phyloP scores from a whole-genome alignment of 2,797 vertebrate species.

The Crax fasciolata region DNA sequence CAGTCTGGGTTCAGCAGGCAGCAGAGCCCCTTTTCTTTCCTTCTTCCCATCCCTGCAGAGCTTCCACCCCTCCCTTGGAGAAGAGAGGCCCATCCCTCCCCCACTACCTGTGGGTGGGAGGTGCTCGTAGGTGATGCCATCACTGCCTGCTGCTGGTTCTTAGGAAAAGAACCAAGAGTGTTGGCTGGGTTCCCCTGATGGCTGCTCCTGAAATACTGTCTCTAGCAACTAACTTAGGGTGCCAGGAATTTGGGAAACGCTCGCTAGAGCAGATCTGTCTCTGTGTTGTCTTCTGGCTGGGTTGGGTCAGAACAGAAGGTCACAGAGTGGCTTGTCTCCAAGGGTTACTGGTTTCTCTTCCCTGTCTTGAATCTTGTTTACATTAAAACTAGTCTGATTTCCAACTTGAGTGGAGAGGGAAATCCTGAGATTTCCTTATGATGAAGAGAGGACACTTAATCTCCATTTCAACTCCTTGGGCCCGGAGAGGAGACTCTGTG shows the following conservation, averaged over 20 bases:
- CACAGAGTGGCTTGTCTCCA: conserved; percentile 32
- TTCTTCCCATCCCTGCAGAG: not conserved
- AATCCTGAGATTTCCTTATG: not conserved
- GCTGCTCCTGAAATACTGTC: not conserved
- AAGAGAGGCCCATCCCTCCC: not conserved
- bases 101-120: rapidly evolving
- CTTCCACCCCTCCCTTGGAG: not conserved
- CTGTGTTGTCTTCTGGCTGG: conserved; percentile 4
- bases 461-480: not conserved
- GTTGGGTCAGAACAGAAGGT: conserved; percentile 56
- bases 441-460: not conserved
- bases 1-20: not conserved
- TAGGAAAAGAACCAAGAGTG: not conserved
- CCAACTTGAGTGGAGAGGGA: not conserved
- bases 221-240: not conserved
- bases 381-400: not conserved
- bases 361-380: conserved; percentile 34
- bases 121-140: not conserved
- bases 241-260: conserved; percentile 36
- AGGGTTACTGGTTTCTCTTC: conserved; percentile 37
- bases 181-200: not conserved
- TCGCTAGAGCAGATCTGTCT: not conserved
- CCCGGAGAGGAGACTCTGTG: not conserved
- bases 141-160: not conserved
- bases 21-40: not conserved